Percentiles rank a stretch among this genome's conserved stretches.
Conservation (phyloP, 2,888 invertebrate genomes). For the Gandaritis pyraliata region DNA sequence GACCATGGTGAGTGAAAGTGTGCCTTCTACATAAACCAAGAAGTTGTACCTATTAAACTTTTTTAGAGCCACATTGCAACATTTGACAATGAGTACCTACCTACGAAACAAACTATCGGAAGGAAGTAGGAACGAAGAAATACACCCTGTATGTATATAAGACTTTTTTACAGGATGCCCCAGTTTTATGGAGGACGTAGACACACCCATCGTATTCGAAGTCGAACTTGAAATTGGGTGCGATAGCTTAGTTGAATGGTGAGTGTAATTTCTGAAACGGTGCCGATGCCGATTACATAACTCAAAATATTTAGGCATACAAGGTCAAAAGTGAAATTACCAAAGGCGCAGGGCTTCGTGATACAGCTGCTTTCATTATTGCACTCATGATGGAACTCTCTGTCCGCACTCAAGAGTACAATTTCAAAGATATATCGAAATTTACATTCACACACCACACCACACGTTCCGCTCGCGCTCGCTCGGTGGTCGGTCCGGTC, state of each 20-base stretch:
- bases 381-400: constrained; percentile 85
- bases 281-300: constrained; percentile 73
- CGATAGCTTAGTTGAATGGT: constrained; percentile 14
- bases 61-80: no score
- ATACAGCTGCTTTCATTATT: constrained; percentile 74
- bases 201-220: no score
- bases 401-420: constrained; percentile 79
- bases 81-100: no score
- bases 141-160: no score
- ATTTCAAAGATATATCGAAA: constrained; percentile 43
- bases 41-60: no score
- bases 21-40: no score
- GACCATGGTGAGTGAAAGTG: no score
- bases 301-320: constrained; percentile 51
- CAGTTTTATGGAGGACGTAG: no score
- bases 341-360: constrained; percentile 74
- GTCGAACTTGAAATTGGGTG: not conserved
- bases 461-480: constrained; percentile 1
- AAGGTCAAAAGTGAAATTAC: constrained; percentile 53
- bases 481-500: constrained; percentile 26
- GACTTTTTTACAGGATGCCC: no score
- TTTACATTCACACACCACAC: constrained; percentile 54
- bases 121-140: no score
- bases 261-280: constrained; percentile 49
- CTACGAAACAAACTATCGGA: no score